These are phyloP conservation scores for Druceiella hillmani DNA, from an alignment of 2,888 invertebrate species.

Conservation along the genomic window DNA sequence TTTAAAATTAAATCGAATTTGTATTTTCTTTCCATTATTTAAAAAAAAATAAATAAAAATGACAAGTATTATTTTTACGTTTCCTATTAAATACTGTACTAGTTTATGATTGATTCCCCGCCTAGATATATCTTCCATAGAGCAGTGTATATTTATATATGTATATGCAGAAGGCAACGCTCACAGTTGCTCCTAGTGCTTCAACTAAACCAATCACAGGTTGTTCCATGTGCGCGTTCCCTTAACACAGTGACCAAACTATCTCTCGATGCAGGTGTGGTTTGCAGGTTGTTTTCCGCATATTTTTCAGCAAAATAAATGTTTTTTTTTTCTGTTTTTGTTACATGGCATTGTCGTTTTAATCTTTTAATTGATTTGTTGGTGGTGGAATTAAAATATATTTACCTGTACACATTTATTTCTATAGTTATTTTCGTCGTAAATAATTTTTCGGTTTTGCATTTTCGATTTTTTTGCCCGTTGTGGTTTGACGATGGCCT, in stretches of 20 bases:
- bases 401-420: neutral
- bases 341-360: constrained; percentile 11
- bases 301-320: constrained; percentile 1
- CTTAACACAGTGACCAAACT: constrained; percentile 12
- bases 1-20: no score
- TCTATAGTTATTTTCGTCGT: constrained; percentile 1
- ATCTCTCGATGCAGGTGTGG: constrained; percentile 3
- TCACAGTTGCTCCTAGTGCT: constrained; percentile 19
- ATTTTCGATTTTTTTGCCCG: constrained; percentile 2
- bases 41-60: no score
- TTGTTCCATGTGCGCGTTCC: constrained; percentile 17
- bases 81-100: no score
- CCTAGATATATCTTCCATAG: constrained; percentile 1
- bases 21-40: no score
- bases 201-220: constrained; percentile 19
- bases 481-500: no score
- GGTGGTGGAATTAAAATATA: constrained; percentile 10
- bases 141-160: neutral
- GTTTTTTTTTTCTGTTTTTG: constrained; percentile 4
- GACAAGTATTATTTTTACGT: no score
- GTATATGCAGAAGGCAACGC: constrained; percentile 12
- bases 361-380: constrained; percentile 12
- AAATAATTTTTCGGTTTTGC: constrained; percentile 2
- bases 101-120: no score
- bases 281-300: constrained; percentile 5